Evolutionary conservation across 2,113 vertebrate species (phyloP).

Genomic region (Tychaedon coryphoeus): DNA sequence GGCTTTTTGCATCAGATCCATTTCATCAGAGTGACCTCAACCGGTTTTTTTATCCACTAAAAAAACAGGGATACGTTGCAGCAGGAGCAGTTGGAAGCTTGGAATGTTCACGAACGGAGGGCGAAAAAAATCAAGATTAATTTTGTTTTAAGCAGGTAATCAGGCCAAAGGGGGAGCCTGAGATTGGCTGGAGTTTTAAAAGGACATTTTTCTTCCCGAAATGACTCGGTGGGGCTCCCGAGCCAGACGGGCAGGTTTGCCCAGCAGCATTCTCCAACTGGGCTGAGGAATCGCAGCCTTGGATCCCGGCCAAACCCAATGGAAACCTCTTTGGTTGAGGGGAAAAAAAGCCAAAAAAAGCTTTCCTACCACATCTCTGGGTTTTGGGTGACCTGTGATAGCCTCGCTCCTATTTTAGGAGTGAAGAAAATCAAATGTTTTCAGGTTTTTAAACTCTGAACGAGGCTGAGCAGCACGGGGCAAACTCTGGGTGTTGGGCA

Average conservation of each 20-base stretch:
- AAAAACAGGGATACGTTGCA: neutral
- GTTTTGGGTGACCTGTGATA: neutral
- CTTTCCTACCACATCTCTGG: constrained; percentile 16
- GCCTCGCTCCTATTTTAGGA: neutral
- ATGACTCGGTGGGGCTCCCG: constrained; percentile 12
- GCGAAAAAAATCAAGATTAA: constrained; percentile 2
- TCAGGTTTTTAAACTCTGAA: neutral
- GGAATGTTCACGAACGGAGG: neutral
- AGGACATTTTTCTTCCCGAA: constrained; percentile 45
- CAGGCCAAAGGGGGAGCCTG: neutral
- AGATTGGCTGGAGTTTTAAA: constrained; percentile 1
- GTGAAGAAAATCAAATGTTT: neutral
- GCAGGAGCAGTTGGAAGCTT: neutral
- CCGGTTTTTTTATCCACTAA: neutral
- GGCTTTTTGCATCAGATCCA: constrained; percentile 8
- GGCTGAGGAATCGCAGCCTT: constrained; percentile 65
- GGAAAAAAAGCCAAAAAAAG: neutral
- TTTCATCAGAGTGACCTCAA: constrained; percentile 34
- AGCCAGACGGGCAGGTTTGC: constrained; percentile 79
- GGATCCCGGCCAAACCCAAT: constrained; percentile 67
- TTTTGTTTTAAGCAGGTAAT: constrained; percentile 26
- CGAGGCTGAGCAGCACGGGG: neutral
- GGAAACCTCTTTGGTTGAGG: constrained; percentile 49
- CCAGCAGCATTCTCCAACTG: constrained; percentile 68
- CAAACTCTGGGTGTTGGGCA: neutral